These are phyloP conservation scores for Campoletis sonorensis DNA, from an alignment of 1,140 invertebrate genomes.

Conservation along the genomic window DNA sequence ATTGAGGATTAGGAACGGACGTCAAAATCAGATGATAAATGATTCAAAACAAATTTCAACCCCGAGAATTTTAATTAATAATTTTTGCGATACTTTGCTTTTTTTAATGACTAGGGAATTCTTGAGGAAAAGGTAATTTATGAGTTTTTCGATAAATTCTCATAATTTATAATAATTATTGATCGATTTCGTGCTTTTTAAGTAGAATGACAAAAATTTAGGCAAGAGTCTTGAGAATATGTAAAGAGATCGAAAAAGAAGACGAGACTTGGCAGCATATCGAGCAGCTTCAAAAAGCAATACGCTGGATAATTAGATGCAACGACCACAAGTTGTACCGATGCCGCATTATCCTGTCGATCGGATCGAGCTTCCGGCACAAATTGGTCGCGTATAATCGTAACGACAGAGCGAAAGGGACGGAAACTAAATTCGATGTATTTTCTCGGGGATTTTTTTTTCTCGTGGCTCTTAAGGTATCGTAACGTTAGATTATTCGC, in stretches of 20 bases:
- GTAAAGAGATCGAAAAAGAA: neutral
- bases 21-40: neutral
- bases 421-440: neutral
- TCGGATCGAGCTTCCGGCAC: neutral
- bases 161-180: no score
- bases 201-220: neutral
- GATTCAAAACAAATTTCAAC: neutral
- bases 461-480: no score
- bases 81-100: no score
- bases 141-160: no score
- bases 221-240: neutral
- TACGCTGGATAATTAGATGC: neutral
- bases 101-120: no score
- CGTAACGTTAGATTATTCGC: no score
- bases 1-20: neutral
- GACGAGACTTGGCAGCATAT: neutral
- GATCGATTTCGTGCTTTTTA: no score
- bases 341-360: neutral
- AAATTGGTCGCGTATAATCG: slow-evolving; percentile 17
- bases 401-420: neutral
- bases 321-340: neutral
- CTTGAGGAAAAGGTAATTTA: no score
- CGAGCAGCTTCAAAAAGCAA: neutral
- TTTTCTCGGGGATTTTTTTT: no score
- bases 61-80: no score